Percentiles rank a stretch among this genome's conserved stretches.
Conservation (phyloP, 1,140 invertebrate species). For the Propsilocerus akamusi region DNA sequence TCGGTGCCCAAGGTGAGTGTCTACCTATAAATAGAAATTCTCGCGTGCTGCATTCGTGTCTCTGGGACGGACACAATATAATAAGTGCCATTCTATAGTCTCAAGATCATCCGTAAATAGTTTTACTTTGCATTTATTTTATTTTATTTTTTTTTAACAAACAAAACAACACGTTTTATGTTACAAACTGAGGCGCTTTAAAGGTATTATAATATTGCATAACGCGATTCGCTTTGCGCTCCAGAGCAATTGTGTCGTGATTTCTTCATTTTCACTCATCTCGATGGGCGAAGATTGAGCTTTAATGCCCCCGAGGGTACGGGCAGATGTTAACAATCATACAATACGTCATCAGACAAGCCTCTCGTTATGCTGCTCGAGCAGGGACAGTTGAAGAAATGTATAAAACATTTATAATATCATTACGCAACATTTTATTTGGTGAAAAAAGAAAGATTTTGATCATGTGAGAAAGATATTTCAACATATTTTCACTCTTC, state of each 20-base stretch:
- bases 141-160: slow-evolving; percentile 4
- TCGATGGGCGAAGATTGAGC: too few species aligned
- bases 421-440: too few species aligned
- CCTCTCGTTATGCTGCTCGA: too few species aligned
- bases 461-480: too few species aligned
- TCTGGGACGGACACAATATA: background rate
- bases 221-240: background rate
- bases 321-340: too few species aligned
- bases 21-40: background rate
- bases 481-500: too few species aligned
- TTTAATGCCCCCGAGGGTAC: too few species aligned
- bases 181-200: background rate
- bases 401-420: too few species aligned
- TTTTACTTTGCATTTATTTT: background rate
- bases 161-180: background rate
- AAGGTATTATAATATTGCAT: slow-evolving; percentile 3
- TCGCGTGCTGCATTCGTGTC: background rate
- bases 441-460: too few species aligned
- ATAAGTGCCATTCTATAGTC: background rate
- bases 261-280: background rate
- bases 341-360: too few species aligned
- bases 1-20: slow-evolving; percentile 36
- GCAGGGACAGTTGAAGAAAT: too few species aligned
- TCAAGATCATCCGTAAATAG: slow-evolving; percentile 1
- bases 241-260: too few species aligned